Evolutionary conservation across 1,140 invertebrate species (phyloP).

Genomic region (Thereuonema tuberculata): DNA sequence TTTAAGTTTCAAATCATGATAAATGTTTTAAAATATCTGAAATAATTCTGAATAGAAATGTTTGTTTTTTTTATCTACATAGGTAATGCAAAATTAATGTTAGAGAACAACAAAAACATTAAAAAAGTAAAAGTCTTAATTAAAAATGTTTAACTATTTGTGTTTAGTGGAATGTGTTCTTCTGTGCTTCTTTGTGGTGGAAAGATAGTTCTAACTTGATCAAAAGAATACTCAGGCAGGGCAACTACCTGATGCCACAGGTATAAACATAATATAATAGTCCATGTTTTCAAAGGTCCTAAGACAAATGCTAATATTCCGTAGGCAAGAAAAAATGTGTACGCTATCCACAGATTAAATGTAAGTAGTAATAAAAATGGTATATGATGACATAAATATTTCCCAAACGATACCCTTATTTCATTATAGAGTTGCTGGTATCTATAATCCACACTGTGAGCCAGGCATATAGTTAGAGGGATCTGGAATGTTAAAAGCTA

Average conservation of each 20-base stretch:
- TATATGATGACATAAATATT: slow-evolving; percentile 29
- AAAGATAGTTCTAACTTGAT: not conserved
- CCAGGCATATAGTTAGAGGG: slow-evolving; percentile 51
- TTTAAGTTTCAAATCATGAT: too few species aligned
- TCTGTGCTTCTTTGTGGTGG: slow-evolving; percentile 2
- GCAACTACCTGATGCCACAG: slow-evolving; percentile 43
- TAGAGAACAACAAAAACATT: too few species aligned
- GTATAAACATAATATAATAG: slow-evolving; percentile 47
- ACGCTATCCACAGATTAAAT: slow-evolving; percentile 54
- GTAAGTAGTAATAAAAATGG: slow-evolving; percentile 43
- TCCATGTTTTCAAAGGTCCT: slow-evolving; percentile 66
- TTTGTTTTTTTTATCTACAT: too few species aligned
- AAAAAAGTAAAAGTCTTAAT: too few species aligned
- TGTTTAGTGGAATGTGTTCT: not conserved
- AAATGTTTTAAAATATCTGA: too few species aligned
- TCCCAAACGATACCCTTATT: slow-evolving; percentile 1
- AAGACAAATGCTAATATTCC: slow-evolving; percentile 59
- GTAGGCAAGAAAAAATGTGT: slow-evolving; percentile 66
- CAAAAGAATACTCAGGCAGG: slow-evolving; percentile 8
- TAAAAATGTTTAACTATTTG: not conserved
- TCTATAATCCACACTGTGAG: slow-evolving; percentile 44
- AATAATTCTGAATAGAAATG: too few species aligned
- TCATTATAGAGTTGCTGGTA: slow-evolving; percentile 22
- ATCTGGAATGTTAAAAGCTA: slow-evolving; percentile 51
- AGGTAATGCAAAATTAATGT: too few species aligned